Evolutionary conservation across 2,888 invertebrate species (phyloP).

Genomic region (Cantharis lateralis): DNA sequence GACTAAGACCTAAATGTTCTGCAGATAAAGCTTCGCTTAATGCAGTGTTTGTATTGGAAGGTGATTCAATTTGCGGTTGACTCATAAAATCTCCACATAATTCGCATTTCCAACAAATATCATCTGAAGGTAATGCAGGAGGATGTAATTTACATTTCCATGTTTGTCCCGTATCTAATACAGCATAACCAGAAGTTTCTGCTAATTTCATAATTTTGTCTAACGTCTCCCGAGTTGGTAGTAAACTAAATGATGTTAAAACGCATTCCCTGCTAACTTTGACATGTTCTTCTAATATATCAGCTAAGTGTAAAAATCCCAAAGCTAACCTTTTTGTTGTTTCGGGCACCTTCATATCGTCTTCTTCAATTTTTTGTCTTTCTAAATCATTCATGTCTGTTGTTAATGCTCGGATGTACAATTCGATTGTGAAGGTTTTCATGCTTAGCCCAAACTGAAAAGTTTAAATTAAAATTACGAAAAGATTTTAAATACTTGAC

Average conservation of each 20-base stretch:
- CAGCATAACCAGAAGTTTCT: conserved; percentile 57
- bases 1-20: conserved; percentile 67
- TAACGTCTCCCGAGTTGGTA: conserved; percentile 67
- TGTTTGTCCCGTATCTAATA: conserved; percentile 52
- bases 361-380: conserved; percentile 59
- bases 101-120: conserved; percentile 49
- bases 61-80: conserved; percentile 46
- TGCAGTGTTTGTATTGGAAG: conserved; percentile 50
- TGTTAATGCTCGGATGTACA: conserved; percentile 75
- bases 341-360: conserved; percentile 52
- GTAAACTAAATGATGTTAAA: conserved; percentile 75
- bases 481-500: neutral
- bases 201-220: conserved; percentile 63
- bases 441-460: conserved; percentile 36
- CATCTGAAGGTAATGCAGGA: conserved; percentile 47
- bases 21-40: conserved; percentile 57
- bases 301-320: conserved; percentile 69
- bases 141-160: conserved; percentile 54
- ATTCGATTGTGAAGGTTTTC: conserved; percentile 68
- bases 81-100: conserved; percentile 52
- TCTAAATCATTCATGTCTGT: conserved; percentile 79
- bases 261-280: conserved; percentile 72
- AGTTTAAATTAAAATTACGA: neutral
- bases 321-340: conserved; percentile 63
- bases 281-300: conserved; percentile 62